Evolutionary conservation across 2,888 invertebrate species (phyloP).

Genomic region (Ormia ochracea): DNA sequence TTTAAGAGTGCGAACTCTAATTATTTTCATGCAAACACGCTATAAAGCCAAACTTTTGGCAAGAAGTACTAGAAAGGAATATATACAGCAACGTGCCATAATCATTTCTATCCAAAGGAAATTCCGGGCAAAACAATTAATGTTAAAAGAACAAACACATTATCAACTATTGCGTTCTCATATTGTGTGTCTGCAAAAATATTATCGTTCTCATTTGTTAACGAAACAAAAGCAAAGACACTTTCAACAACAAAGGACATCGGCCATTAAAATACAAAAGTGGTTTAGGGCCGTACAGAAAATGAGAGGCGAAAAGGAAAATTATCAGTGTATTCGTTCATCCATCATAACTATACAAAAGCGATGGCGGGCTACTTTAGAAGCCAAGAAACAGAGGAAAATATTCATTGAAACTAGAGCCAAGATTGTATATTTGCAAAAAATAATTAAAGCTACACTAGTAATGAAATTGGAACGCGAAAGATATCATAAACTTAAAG

Average conservation of each 20-base stretch:
- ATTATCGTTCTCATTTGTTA: slow-evolving; percentile 70
- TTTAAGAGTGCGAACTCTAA: slow-evolving; percentile 65
- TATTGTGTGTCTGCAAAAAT: slow-evolving; percentile 73
- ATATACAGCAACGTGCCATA: slow-evolving; percentile 68
- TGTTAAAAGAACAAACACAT: slow-evolving; percentile 64
- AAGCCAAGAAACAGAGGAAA: slow-evolving; percentile 65
- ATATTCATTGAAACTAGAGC: slow-evolving; percentile 61
- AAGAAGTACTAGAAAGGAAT: slow-evolving; percentile 67
- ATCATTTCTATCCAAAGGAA: slow-evolving; percentile 70
- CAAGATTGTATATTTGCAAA: slow-evolving; percentile 75
- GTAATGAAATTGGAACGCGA: slow-evolving; percentile 67
- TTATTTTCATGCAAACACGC: slow-evolving; percentile 69
- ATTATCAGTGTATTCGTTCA: slow-evolving; percentile 63
- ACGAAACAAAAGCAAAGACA: slow-evolving; percentile 59
- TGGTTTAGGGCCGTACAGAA: slow-evolving; percentile 70
- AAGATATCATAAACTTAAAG: slow-evolving; percentile 66
- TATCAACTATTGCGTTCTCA: slow-evolving; percentile 58
- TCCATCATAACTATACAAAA: slow-evolving; percentile 69
- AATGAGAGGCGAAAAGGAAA: slow-evolving; percentile 65
- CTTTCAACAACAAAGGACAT: slow-evolving; percentile 47
- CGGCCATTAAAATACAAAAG: slow-evolving; percentile 68
- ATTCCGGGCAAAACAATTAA: slow-evolving; percentile 69
- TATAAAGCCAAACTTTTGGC: slow-evolving; percentile 68
- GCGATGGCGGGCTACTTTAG: slow-evolving; percentile 71
- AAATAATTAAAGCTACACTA: slow-evolving; percentile 73